Base-by-base conservation (phyloP, 2,888 invertebrate species). In the Agrochola macilenta region DNA sequence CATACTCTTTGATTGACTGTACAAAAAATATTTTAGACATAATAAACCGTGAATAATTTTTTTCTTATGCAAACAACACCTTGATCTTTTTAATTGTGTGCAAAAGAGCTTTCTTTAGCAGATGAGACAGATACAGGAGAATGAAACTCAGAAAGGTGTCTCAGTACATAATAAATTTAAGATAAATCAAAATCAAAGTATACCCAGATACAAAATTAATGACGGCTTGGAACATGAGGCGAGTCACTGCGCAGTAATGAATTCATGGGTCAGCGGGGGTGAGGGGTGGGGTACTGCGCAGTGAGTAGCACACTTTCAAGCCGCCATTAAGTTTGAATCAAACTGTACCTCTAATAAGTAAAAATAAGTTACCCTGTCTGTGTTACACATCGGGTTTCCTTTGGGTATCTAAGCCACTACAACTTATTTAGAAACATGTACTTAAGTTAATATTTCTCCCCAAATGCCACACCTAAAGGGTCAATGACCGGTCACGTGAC, bases 1-100 rank as follows among this genome's bases (percentile, higher is more conserved):
- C 4, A 30, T 46, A 75, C 23, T 79, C 73, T 73, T 73, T 80
- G 26, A 0, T 73, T 65, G 65, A 73, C 52, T 80, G 52, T 60
- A 35, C 23, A 73, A 65, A 39, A 30, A 35, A 2, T 3, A 23
- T 54, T 23, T 39, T 30, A n/a, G 2, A 17, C 26, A 5, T 35
- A 8, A 46, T 17, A 12, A 46, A 12, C 26, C 12, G 17, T 73
- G 5, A 52, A 9, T 26, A 26, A 2, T 57, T 30, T 66, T 49
- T 30, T 43, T n/a, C 20, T n/a, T 14, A 43, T 20, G 26, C 23
- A 60, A 39, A 30, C 11, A 68, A 26, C 20, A 76, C 14, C 11
- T 57, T 17, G 5, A 43, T 54, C 5, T 73, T 30, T 39, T 35
- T 0, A 71, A 35, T 11, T 60, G 11, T 68, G 14, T 52, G 30